Conservation (phyloP, 2,113 vertebrate genomes). For the Drymodes brunneopygia region DNA sequence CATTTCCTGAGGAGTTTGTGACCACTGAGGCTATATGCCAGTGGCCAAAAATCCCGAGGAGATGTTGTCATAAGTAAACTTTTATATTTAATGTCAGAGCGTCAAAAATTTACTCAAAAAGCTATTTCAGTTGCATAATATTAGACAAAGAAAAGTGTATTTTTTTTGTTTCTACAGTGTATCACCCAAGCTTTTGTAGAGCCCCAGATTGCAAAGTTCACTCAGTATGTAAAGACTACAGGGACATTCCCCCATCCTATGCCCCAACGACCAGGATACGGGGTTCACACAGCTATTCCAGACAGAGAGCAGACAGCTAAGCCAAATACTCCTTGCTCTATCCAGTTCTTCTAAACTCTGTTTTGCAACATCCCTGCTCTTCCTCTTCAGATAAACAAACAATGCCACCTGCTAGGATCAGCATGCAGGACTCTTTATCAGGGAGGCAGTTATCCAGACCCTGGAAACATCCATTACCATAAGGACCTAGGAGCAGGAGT, state of each 20-base stretch:
- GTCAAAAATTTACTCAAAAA: neutral
- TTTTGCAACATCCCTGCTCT: neutral
- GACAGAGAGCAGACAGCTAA: neutral
- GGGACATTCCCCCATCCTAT: neutral
- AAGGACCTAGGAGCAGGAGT: neutral
- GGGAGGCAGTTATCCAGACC: neutral
- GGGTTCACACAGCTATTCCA: neutral
- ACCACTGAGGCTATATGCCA: neutral
- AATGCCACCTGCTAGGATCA: neutral
- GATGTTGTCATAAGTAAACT: neutral
- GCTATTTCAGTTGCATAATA: neutral
- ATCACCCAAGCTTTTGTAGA: neutral
- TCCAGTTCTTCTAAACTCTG: neutral
- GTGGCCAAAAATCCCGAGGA: conserved; percentile 10
- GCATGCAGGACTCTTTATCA: neutral
- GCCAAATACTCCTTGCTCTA: neutral
- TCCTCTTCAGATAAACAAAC: neutral
- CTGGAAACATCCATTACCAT: neutral
- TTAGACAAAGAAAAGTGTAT: neutral
- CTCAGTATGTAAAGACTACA: neutral
- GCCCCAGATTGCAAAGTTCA: neutral
- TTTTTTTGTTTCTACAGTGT: neutral
- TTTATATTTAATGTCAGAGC: neutral
- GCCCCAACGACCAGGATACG: neutral
- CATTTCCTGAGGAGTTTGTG: conserved; percentile 34